phyloP scores from a whole-genome alignment of 1,140 invertebrate genomes.

The Drosophila lowei region DNA sequence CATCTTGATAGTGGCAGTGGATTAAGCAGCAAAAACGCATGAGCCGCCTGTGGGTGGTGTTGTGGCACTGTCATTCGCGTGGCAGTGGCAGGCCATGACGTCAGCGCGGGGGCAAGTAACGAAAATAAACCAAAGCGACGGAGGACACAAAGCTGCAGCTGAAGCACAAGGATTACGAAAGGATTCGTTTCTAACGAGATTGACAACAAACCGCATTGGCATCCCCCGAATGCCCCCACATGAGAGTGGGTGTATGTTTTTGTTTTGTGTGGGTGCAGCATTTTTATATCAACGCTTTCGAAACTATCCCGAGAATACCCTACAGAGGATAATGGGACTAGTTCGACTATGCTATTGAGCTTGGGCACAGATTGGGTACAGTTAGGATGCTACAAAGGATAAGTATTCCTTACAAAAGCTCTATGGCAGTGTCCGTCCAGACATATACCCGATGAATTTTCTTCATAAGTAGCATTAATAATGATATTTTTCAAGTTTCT shows the following conservation, averaged over 20 bases:
- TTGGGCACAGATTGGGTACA: no score
- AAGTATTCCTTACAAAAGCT: no score
- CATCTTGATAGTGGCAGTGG: slow-evolving; percentile 76
- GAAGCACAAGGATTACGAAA: slow-evolving; percentile 80
- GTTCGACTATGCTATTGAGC: no score
- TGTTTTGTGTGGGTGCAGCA: slow-evolving; percentile 47
- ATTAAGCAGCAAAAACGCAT: slow-evolving; percentile 71
- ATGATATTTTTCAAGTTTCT: no score
- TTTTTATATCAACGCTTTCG: slow-evolving; percentile 48
- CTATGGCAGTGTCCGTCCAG: no score
- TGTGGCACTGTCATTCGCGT: slow-evolving; percentile 2
- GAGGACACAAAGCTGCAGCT: slow-evolving; percentile 66
- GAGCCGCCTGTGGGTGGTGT: slow-evolving; percentile 20
- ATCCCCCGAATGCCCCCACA: slow-evolving; percentile 22
- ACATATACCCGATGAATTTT: no score
- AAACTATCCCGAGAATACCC: not conserved
- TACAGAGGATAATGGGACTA: not conserved
- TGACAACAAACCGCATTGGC: slow-evolving; percentile 77
- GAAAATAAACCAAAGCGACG: slow-evolving; percentile 35
- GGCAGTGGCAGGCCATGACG: slow-evolving; percentile 46
- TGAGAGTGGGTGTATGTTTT: slow-evolving; percentile 4
- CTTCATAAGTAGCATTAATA: no score
- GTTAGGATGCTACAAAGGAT: no score
- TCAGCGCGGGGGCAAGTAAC: slow-evolving; percentile 50
- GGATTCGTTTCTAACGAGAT: slow-evolving; percentile 81